Percentiles rank a stretch among this genome's conserved stretches.
Conservation (phyloP, 2,113 vertebrate species). For the Zosterops pallidus region DNA sequence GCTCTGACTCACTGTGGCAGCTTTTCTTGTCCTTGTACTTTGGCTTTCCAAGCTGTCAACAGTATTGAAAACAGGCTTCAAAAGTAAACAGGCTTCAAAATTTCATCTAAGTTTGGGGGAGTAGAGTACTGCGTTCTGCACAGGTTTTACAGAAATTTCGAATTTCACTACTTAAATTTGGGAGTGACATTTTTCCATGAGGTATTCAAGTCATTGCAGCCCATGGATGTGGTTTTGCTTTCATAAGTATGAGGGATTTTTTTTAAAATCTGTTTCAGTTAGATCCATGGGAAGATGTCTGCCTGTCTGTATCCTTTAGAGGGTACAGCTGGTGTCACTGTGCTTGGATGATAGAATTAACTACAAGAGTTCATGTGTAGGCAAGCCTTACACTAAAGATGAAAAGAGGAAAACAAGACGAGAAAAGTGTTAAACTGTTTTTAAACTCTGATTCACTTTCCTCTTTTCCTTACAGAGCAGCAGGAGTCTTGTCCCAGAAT, state of each 20-base stretch:
- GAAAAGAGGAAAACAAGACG: conserved; percentile 12
- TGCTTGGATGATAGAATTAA: not conserved
- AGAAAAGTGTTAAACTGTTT: conserved; percentile 28
- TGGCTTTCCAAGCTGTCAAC: conserved; percentile 2
- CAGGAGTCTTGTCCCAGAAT: conserved; percentile 45
- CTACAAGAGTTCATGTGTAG: not conserved
- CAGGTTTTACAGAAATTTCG: not conserved
- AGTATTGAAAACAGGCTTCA: not conserved
- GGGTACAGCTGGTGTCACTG: not conserved
- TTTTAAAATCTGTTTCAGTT: not conserved
- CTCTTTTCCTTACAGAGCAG: conserved; percentile 22
- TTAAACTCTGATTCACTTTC: conserved; percentile 50
- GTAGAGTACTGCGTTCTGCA: not conserved
- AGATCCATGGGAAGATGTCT: not conserved
- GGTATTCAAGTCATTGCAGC: not conserved
- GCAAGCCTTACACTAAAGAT: conserved; percentile 23
- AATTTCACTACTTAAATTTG: not conserved
- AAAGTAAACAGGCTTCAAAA: not conserved
- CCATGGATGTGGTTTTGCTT: not conserved
- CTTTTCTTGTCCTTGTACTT: conserved; percentile 3
- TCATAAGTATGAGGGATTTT: not conserved
- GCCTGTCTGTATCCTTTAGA: not conserved
- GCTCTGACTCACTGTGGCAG: not conserved
- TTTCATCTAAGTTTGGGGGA: not conserved
- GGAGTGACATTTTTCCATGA: not conserved